These are phyloP conservation scores for Agrypnia vestita DNA, from an alignment of 1,140 invertebrate genomes.

Conservation along the genomic window DNA sequence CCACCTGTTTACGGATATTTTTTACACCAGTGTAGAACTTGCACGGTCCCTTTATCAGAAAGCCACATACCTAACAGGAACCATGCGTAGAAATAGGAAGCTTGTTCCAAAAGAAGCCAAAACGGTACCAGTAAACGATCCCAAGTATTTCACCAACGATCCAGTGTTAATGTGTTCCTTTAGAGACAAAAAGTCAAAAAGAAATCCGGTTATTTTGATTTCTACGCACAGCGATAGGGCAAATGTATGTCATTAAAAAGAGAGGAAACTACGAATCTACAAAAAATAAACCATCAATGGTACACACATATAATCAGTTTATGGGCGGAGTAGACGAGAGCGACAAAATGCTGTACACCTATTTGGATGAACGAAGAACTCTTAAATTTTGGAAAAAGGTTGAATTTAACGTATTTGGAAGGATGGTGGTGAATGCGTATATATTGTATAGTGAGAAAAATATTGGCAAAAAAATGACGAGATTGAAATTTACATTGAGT, in stretches of 20 bases:
- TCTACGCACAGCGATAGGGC: slow-evolving; percentile 43
- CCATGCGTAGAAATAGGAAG: slow-evolving; percentile 57
- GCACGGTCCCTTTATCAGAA: too few species aligned
- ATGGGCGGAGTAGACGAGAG: slow-evolving; percentile 53
- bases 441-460: slow-evolving; percentile 59
- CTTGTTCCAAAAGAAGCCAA: slow-evolving; percentile 54
- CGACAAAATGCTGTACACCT: slow-evolving; percentile 57
- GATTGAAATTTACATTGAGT: slow-evolving; percentile 61
- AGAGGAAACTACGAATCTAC: slow-evolving; percentile 38
- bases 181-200: slow-evolving; percentile 47
- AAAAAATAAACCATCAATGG: slow-evolving; percentile 50
- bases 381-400: slow-evolving; percentile 62
- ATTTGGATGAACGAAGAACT: slow-evolving; percentile 62
- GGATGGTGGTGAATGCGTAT: slow-evolving; percentile 62
- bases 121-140: slow-evolving; percentile 35
- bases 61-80: too few species aligned
- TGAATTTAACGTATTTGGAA: slow-evolving; percentile 59
- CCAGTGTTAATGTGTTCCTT: slow-evolving; percentile 51
- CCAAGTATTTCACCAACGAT: slow-evolving; percentile 46
- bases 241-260: slow-evolving; percentile 49
- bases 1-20: too few species aligned
- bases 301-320: slow-evolving; percentile 48
- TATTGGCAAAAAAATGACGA: slow-evolving; percentile 48
- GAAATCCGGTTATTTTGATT: slow-evolving; percentile 47
- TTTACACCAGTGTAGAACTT: too few species aligned